Base-by-base conservation (phyloP, 2,888 invertebrate species). In the Hydraecia micacea region DNA sequence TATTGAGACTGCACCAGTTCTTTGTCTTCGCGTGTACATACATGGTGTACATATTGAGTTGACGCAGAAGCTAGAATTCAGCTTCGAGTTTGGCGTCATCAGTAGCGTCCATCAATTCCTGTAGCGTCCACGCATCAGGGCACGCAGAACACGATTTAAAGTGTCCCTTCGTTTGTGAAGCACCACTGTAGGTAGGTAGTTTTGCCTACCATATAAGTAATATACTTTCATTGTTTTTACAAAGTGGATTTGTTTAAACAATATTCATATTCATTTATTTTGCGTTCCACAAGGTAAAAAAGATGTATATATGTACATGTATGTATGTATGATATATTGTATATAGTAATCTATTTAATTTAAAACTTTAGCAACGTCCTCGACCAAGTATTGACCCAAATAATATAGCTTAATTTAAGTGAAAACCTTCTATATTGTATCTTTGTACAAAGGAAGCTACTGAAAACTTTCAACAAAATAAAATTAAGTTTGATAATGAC, bases 401-500 rank as follows among this genome's bases (percentile, higher is more conserved):
- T 32, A 69, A 3, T 32, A 18, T 5, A 13, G 6, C 0, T 3
- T 9, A 0, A 25, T 32, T 25, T 69, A 6, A 15, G 9, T 39
- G 73, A 28, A 52, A 72, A 28, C 9, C 5, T 21, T 15, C 21
- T 52, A 18, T 9, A n/a, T 9, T 25, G 4, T 55, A 70, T 70
- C 3, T 69, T 28, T 42, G 6, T 32, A 42, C 15, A 70, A 25
- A 21, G 42, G 21, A 58, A 58, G 9, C 2, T n/a, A 39, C 11
- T 73, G 7, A 18, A 73, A 73, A 49, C 25, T n/a, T 55, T 21
- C 2, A 18, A 28, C 8, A 36, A 3, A 52, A 18, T 42, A 18
- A 81, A 46, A 42, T 62, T 42, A 75, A 18, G 8, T 11, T 25
- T 6, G 15, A 49, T 81, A 21, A 15, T 21, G 39, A n/a, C 18